These are phyloP conservation scores for Linhomoeus sp. DNA, from an alignment of 2,888 invertebrate genomes.

Conservation along the genomic window DNA sequence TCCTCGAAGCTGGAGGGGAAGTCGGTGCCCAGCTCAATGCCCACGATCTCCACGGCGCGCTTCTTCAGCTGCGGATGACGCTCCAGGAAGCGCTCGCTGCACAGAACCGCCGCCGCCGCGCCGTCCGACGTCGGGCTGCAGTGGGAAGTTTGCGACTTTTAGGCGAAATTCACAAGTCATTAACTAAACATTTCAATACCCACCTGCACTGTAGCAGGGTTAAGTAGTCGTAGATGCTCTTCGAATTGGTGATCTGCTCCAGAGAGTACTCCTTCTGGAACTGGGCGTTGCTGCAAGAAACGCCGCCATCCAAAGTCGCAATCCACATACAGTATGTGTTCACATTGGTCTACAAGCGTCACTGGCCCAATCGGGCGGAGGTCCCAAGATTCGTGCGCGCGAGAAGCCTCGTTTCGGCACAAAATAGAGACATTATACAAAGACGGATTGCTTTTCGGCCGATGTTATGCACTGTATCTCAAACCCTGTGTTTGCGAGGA, in stretches of 20 bases:
- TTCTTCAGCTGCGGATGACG: constrained; percentile 51
- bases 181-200: too few species aligned
- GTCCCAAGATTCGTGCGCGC: too few species aligned
- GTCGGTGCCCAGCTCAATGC: constrained; percentile 92
- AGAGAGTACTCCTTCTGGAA: constrained; percentile 73
- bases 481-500: too few species aligned
- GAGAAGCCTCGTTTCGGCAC: too few species aligned
- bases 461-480: too few species aligned
- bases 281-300: constrained; percentile 53
- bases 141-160: not conserved
- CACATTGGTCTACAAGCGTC: too few species aligned
- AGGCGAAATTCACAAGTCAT: too few species aligned
- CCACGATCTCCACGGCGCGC: constrained; percentile 81
- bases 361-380: too few species aligned
- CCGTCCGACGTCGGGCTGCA: constrained; percentile 78
- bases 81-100: constrained; percentile 66
- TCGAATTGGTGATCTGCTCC: constrained; percentile 68
- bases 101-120: constrained; percentile 75
- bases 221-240: constrained; percentile 67
- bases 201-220: constrained; percentile 86
- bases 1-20: constrained; percentile 60
- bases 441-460: too few species aligned
- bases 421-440: too few species aligned
- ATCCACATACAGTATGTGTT: too few species aligned
- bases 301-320: too few species aligned